Conservation (phyloP, 2,113 vertebrate genomes). For the Engraulis encrasicolus region DNA sequence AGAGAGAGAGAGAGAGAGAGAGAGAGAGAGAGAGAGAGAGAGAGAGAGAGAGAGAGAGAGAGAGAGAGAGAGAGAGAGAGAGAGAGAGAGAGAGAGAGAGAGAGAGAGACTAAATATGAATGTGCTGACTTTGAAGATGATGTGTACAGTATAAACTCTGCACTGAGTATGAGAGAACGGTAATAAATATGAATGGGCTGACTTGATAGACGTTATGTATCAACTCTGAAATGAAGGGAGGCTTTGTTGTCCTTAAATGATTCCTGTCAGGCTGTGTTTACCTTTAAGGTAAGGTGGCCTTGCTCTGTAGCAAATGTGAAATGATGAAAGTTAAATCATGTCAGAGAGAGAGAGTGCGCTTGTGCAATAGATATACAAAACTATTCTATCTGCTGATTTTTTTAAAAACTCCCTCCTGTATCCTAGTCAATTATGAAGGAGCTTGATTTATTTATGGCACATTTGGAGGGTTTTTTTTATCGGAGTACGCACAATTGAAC, state of each 20-base stretch:
- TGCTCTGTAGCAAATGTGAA: neutral
- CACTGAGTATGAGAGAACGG: too few species aligned
- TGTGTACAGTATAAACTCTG: too few species aligned
- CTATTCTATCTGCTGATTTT: neutral
- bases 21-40: too few species aligned
- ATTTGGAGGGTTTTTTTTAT: neutral
- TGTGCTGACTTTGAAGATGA: too few species aligned
- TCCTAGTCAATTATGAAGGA: neutral
- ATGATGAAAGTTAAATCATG: neutral
- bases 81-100: neutral
- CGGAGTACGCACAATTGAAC: neutral
- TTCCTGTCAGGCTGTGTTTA: neutral
- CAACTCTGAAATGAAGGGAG: neutral
- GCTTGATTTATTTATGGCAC: neutral
- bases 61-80: neutral
- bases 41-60: too few species aligned
- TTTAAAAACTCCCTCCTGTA: neutral
- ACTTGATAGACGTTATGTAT: neutral
- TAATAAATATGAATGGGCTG: neutral
- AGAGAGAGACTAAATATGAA: neutral
- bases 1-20: too few species aligned
- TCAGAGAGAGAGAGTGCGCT: too few species aligned
- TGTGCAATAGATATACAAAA: neutral
- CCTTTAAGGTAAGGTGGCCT: slow-evolving; percentile 6
- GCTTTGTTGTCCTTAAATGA: neutral